Conservation (phyloP, 2,888 invertebrate species). For the Nymphalis urticae region DNA sequence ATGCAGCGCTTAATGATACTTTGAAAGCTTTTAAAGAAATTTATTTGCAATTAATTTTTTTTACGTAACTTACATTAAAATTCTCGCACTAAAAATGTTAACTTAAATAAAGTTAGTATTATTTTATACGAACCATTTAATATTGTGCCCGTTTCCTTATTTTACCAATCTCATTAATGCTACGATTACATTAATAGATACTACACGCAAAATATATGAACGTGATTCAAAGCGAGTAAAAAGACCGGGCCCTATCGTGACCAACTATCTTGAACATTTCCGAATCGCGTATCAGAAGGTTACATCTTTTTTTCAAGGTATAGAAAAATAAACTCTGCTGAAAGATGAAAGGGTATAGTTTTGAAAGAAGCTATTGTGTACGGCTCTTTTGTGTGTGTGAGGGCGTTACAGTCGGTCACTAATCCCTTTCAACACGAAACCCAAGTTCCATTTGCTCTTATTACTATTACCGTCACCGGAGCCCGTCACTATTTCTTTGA, state of each 20-base stretch:
- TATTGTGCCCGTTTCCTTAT: neutral
- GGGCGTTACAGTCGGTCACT: constrained; percentile 37
- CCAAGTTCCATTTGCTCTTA: constrained; percentile 57
- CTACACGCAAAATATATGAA: constrained; percentile 8
- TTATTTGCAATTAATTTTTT: constrained; percentile 6
- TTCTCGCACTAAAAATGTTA: neutral
- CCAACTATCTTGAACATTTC: constrained; percentile 40
- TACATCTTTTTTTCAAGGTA: constrained; percentile 25
- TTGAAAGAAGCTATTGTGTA: constrained; percentile 22
- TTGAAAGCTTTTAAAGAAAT: constrained; percentile 10
- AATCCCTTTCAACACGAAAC: constrained; percentile 47
- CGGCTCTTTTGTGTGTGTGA: constrained; percentile 33
- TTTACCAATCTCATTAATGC: constrained; percentile 4
- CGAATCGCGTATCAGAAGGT: constrained; percentile 31
- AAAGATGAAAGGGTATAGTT: constrained; percentile 23
- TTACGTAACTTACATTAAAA: neutral
- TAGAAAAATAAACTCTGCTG: constrained; percentile 31
- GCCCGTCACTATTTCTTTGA: constrained; percentile 54
- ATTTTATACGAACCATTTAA: neutral
- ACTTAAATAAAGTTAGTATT: neutral
- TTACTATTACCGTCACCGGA: constrained; percentile 60
- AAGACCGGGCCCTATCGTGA: constrained; percentile 35
- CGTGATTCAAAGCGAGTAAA: constrained; percentile 35
- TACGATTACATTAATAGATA: constrained; percentile 14
- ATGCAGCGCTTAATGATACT: constrained; percentile 1